Evolutionary conservation across 2,797 vertebrate species (phyloP).

Genomic region (Sebastes hubbsi): DNA sequence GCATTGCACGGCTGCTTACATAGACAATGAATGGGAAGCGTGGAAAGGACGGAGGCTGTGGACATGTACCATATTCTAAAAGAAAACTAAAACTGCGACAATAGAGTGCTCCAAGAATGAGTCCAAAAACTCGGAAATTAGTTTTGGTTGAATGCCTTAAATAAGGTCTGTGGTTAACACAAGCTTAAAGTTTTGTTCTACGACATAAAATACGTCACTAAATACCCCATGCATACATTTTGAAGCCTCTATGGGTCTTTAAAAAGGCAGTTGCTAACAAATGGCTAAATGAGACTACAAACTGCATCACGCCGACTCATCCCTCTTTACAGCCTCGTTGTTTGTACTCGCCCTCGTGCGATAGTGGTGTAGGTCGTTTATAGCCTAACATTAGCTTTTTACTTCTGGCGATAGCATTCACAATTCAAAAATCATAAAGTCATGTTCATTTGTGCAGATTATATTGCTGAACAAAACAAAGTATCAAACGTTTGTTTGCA

Average conservation of each 20-base stretch:
- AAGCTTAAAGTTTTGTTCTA: neutral
- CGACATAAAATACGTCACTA: neutral
- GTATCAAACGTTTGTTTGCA: neutral
- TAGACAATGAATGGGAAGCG: no score
- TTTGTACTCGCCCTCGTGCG: no score
- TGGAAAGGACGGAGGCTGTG: no score
- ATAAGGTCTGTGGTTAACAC: neutral
- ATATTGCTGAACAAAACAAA: neutral
- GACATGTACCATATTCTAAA: neutral
- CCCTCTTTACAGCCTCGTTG: no score
- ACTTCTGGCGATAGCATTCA: neutral
- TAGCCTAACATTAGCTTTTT: neutral
- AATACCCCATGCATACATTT: neutral
- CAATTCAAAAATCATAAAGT: neutral
- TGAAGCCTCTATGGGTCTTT: neutral
- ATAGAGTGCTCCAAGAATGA: neutral
- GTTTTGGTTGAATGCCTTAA: no score
- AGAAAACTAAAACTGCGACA: neutral
- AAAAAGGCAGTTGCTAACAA: neutral
- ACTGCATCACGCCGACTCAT: neutral
- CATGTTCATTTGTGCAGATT: neutral
- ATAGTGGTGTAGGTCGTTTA: no score
- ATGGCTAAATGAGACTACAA: neutral
- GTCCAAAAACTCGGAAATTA: neutral
- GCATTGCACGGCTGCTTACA: no score